Percentiles rank a stretch among this genome's conserved stretches.
Evolutionary conservation across 2,797 vertebrate genomes (phyloP).

Genomic region (Acanthis flammea): DNA sequence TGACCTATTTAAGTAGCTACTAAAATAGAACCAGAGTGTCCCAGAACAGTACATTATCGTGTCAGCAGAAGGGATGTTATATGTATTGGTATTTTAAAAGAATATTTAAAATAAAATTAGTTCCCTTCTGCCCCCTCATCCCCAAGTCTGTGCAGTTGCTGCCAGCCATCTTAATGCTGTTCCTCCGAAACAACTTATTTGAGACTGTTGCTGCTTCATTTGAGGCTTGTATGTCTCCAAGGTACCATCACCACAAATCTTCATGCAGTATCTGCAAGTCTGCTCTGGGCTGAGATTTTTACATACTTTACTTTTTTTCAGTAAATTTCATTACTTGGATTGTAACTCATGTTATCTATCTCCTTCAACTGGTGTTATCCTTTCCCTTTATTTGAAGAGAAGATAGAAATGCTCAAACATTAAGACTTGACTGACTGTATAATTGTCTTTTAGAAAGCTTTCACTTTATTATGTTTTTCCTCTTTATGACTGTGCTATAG

Average conservation of each 20-base stretch:
- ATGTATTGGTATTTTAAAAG: background rate
- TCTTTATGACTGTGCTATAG: background rate
- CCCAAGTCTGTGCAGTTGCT: background rate
- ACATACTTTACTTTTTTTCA: background rate
- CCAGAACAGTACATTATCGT: background rate
- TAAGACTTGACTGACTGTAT: background rate
- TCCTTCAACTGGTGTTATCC: background rate
- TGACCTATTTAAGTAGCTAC: constrained; percentile 35
- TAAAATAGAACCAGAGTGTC: constrained; percentile 5
- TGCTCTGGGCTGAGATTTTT: background rate
- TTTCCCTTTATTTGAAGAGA: background rate
- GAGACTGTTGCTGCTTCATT: background rate
- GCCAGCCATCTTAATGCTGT: background rate
- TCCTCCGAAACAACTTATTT: background rate
- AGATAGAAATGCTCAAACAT: background rate
- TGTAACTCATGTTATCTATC: background rate
- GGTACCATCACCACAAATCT: background rate
- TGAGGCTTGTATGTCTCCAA: background rate
- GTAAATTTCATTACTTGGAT: background rate
- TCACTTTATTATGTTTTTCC: background rate
- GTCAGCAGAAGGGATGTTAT: background rate
- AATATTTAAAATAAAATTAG: background rate
- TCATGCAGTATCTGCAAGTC: background rate
- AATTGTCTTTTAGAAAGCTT: constrained; percentile 1
- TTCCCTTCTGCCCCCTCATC: background rate